phyloP scores from a whole-genome alignment of 2,113 vertebrate species.

The Urocitellus parryii region DNA sequence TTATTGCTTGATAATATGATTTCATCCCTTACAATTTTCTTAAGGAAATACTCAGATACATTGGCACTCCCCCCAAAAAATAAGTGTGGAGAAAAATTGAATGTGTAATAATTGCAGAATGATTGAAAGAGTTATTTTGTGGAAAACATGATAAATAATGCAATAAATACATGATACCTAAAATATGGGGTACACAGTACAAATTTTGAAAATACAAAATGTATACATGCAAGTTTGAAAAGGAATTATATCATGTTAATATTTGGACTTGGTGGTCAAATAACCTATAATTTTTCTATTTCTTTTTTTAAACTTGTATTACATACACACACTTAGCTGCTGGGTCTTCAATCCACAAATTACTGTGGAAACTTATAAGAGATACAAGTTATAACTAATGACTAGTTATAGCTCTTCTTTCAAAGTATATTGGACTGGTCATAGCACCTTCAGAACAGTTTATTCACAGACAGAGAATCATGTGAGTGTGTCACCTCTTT shows the following conservation, averaged over 20 bases:
- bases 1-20: neutral
- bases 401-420: neutral
- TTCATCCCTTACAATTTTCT: neutral
- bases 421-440: neutral
- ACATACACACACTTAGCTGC: neutral
- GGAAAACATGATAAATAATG: neutral
- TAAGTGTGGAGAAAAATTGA: neutral
- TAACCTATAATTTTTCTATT: neutral
- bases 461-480: neutral
- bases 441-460: neutral
- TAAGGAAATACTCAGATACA: neutral
- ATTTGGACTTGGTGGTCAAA: neutral
- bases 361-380: neutral
- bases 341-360: neutral
- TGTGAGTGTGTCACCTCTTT: neutral
- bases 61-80: too few relatives aligned
- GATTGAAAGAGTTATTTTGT: neutral
- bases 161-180: neutral
- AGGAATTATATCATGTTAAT: neutral
- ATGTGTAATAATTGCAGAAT: neutral
- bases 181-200: neutral
- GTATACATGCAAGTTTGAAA: neutral
- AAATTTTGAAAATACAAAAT: neutral
- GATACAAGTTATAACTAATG: neutral
- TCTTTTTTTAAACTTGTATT: neutral